Evolutionary conservation across 2,888 invertebrate species (phyloP).

Genomic region (Acanthoscelides obtectus): DNA sequence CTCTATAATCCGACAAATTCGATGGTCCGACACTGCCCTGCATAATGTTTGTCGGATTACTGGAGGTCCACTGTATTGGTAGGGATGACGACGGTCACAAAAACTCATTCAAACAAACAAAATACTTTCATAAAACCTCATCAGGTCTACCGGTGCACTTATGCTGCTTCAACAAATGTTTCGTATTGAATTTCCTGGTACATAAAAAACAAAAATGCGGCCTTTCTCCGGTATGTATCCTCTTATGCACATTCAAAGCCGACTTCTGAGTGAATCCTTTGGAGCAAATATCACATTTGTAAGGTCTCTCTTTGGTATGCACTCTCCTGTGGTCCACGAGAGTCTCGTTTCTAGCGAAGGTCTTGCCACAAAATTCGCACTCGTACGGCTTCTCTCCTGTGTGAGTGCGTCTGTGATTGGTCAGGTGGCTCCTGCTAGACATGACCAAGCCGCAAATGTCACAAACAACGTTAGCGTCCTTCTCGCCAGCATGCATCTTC

Average conservation of each 20-base stretch:
- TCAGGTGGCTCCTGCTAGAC: conserved; percentile 16
- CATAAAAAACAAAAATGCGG: conserved; percentile 50
- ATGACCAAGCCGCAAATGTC: conserved; percentile 38
- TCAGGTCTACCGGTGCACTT: conserved; percentile 19
- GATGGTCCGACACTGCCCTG: too few relatives aligned
- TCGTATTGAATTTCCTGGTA: conserved; percentile 33
- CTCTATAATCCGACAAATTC: too few relatives aligned
- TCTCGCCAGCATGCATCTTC: conserved; percentile 17
- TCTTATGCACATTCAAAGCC: conserved; percentile 49
- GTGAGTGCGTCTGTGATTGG: conserved; percentile 22
- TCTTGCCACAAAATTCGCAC: conserved; percentile 25
- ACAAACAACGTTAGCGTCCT: conserved; percentile 27
- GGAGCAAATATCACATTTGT: conserved; percentile 44
- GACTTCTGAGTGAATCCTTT: conserved; percentile 53
- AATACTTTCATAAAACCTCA: background rate
- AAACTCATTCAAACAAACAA: background rate
- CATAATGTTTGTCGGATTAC: too few relatives aligned
- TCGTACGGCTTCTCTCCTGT: conserved; percentile 29
- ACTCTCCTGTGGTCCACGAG: conserved; percentile 26
- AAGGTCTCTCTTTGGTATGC: conserved; percentile 33
- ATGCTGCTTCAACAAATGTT: conserved; percentile 32
- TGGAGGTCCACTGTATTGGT: too few relatives aligned
- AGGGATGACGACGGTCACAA: too few relatives aligned
- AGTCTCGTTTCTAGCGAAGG: conserved; percentile 31
- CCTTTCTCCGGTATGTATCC: conserved; percentile 46